Percentiles rank a stretch among this genome's conserved stretches.
These are phyloP conservation scores for Solenopsis fugax DNA, from an alignment of 1,140 invertebrate species.

Conservation along the genomic window DNA sequence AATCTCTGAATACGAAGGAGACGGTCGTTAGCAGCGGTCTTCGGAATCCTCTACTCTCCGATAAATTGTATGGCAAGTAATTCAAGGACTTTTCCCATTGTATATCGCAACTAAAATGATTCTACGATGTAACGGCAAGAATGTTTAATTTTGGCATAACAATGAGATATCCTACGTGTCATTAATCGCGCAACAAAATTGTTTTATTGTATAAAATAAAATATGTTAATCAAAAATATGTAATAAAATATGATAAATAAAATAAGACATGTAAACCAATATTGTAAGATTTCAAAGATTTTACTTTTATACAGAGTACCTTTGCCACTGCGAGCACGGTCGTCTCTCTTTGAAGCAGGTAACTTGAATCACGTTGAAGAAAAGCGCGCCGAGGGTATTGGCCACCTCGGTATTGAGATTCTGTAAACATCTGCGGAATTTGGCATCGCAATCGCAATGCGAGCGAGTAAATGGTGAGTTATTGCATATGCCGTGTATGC, in stretches of 20 bases:
- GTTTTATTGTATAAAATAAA: neutral
- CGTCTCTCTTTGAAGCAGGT: constrained; percentile 90
- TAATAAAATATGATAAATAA: neutral
- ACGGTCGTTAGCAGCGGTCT: constrained; percentile 20
- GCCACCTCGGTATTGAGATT: constrained; percentile 90
- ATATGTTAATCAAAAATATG: neutral
- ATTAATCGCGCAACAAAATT: neutral
- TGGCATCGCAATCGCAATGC: constrained; percentile 91
- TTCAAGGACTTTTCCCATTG: constrained; percentile 32
- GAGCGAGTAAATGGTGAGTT: constrained; percentile 90
- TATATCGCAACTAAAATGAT: constrained; percentile 55
- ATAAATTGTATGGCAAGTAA: constrained; percentile 15
- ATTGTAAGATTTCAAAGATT: neutral
- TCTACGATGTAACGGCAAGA: neutral
- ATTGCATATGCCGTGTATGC: constrained; percentile 90
- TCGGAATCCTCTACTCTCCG: neutral
- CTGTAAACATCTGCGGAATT: constrained; percentile 90
- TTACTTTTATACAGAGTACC: constrained; percentile 80
- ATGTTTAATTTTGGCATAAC: neutral
- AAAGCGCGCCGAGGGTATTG: constrained; percentile 90
- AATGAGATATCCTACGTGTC: neutral
- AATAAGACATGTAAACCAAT: neutral
- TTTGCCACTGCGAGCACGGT: constrained; percentile 89
- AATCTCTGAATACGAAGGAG: constrained; percentile 7
- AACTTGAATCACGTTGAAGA: constrained; percentile 90